Evolutionary conservation across 2,888 invertebrate genomes (phyloP).

Genomic region (Brachypterus glaber): DNA sequence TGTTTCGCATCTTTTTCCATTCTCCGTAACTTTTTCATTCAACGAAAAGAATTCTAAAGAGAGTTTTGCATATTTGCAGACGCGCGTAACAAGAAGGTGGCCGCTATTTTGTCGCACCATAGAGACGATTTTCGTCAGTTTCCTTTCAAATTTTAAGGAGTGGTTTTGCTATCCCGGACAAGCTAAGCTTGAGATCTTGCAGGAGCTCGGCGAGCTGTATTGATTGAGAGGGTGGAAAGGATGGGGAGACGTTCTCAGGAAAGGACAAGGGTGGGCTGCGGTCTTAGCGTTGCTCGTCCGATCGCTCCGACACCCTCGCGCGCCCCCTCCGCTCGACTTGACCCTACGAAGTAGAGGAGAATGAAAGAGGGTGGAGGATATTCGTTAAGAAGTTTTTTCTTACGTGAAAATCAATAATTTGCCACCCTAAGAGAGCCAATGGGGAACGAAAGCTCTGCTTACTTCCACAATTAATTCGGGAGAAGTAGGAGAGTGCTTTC

Average conservation of each 20-base stretch:
- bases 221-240: constrained; percentile 34
- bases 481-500: too few species aligned
- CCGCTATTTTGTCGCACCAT: constrained; percentile 22
- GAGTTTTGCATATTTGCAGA: constrained; percentile 6
- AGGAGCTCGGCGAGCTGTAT: constrained; percentile 43
- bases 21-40: constrained; percentile 20
- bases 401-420: too few species aligned
- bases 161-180: constrained; percentile 40
- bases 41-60: constrained; percentile 22
- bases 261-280: constrained; percentile 42
- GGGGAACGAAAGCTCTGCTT: too few species aligned
- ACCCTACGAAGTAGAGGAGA: constrained; percentile 25
- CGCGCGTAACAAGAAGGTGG: constrained; percentile 27
- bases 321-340: constrained; percentile 23
- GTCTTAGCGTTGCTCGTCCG: constrained; percentile 40
- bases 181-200: constrained; percentile 44
- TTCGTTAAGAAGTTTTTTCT: too few species aligned
- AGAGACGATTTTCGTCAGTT: constrained; percentile 31
- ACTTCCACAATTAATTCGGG: too few species aligned
- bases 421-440: too few species aligned
- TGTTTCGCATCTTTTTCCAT: constrained; percentile 9
- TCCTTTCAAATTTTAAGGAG: constrained; percentile 39
- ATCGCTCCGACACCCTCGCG: constrained; percentile 31
- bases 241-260: constrained; percentile 28
- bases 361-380: constrained; percentile 19